Evolutionary conservation across 2,888 invertebrate species (phyloP).

Genomic region (Copidosoma aretas): DNA sequence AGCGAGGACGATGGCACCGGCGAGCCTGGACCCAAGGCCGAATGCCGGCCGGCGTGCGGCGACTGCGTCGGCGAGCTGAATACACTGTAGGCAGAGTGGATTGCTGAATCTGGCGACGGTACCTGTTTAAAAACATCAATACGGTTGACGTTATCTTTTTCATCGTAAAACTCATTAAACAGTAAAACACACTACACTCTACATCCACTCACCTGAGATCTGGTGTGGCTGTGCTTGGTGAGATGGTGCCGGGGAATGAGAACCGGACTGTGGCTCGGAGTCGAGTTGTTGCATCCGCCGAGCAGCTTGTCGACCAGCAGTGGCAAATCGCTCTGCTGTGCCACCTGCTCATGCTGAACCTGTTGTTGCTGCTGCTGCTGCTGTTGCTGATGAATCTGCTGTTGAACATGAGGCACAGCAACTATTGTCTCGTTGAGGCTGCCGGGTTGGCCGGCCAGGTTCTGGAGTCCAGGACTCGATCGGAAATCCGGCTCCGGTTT

Average conservation of each 20-base stretch:
- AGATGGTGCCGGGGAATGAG: conserved; percentile 62
- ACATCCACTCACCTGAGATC: conserved; percentile 54
- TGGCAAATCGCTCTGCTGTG: conserved; percentile 60
- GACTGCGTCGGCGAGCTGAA: conserved; percentile 87
- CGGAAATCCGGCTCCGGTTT: conserved; percentile 60
- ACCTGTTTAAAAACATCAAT: conserved; percentile 45
- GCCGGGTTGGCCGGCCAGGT: conserved; percentile 45
- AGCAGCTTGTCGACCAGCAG: conserved; percentile 69
- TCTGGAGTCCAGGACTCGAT: conserved; percentile 53
- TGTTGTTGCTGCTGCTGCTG: conserved; percentile 42
- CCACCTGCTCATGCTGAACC: conserved; percentile 47
- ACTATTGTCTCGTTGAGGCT: conserved; percentile 52
- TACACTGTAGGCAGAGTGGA: conserved; percentile 85
- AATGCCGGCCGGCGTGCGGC: conserved; percentile 83
- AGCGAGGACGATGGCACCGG: conserved; percentile 60
- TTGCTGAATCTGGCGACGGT: conserved; percentile 87
- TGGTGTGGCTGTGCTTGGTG: conserved; percentile 60
- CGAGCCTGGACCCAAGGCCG: conserved; percentile 64
- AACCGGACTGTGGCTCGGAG: conserved; percentile 72
- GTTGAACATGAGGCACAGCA: conserved; percentile 55
- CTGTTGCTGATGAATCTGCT: conserved; percentile 39
- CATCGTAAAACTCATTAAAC: too few relatives aligned
- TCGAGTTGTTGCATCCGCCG: conserved; percentile 71
- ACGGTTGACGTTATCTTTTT: too few relatives aligned
- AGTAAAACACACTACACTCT: not conserved